phyloP scores from a whole-genome alignment of 1,140 invertebrate genomes.

The Arion vulgaris region DNA sequence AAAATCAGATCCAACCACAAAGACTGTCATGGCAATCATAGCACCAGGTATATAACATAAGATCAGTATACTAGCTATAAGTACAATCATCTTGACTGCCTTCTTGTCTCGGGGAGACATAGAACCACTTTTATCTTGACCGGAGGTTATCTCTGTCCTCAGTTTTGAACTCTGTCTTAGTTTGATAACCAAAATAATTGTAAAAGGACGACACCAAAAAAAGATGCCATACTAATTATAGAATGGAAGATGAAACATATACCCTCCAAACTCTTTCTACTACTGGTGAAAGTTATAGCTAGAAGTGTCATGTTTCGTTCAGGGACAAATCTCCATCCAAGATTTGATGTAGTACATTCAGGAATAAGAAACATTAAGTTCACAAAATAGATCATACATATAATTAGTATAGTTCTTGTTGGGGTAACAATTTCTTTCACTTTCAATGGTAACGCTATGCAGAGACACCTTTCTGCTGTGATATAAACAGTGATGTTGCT shows the following conservation, averaged over 20 bases:
- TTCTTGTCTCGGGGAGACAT: slow-evolving; percentile 2
- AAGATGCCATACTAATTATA: no score
- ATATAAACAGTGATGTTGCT: slow-evolving; percentile 6
- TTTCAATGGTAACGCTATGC: neutral
- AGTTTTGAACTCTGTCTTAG: neutral
- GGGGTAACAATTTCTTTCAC: neutral
- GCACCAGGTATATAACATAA: neutral
- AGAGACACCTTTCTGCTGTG: slow-evolving; percentile 6
- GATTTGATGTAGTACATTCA: neutral
- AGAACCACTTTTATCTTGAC: neutral
- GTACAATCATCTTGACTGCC: slow-evolving; percentile 2
- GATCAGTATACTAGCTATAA: neutral
- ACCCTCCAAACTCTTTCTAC: neutral
- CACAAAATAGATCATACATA: neutral
- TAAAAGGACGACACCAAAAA: no score
- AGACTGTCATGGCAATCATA: neutral
- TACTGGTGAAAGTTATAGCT: neutral
- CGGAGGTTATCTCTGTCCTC: neutral
- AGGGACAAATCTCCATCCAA: slow-evolving; percentile 14
- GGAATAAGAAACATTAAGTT: neutral
- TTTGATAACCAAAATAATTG: no score
- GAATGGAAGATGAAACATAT: no score
- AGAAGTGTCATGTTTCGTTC: neutral
- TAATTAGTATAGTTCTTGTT: neutral
- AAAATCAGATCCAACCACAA: neutral